A percentile compares a stretch with the other conserved stretches of the same genome.
These are phyloP conservation scores for Sebastes hopkinsi DNA, from an alignment of 2,797 vertebrate genomes.

Conservation along the genomic window DNA sequence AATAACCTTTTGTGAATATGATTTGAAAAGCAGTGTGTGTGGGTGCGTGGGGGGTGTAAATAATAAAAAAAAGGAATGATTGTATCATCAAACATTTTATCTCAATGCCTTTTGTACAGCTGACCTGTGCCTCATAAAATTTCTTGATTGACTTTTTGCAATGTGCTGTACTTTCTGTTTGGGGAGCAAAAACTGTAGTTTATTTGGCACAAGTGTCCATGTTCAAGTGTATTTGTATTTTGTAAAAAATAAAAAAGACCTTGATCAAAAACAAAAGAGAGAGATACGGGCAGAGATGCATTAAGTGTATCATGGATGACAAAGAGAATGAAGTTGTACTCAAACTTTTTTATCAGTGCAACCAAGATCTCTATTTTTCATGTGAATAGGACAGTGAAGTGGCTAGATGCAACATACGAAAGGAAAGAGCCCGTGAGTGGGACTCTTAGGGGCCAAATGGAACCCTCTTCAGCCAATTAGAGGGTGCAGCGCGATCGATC, in stretches of 20 bases:
- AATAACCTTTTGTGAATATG: slow-evolving; percentile 77
- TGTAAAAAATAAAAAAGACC: background rate
- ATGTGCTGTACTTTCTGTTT: background rate
- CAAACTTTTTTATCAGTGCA: slow-evolving; percentile 36
- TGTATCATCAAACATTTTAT: slow-evolving; percentile 58
- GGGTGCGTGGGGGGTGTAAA: slow-evolving; percentile 18
- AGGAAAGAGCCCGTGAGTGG: slow-evolving; percentile 59
- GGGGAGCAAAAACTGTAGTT: background rate
- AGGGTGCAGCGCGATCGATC: slow-evolving; percentile 65
- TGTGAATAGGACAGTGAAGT: slow-evolving; percentile 65
- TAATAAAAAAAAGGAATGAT: slow-evolving; percentile 42
- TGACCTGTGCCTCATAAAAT: slow-evolving; percentile 29
- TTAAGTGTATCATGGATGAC: background rate
- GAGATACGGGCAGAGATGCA: background rate
- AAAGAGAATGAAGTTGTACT: slow-evolving; percentile 26
- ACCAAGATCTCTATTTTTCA: slow-evolving; percentile 57
- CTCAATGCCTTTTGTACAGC: slow-evolving; percentile 22
- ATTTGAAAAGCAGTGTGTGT: slow-evolving; percentile 54
- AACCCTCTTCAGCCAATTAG: slow-evolving; percentile 71
- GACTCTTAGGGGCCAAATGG: slow-evolving; percentile 68
- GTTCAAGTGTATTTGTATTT: background rate
- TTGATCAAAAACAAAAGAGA: background rate
- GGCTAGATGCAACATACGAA: slow-evolving; percentile 59
- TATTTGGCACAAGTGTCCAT: background rate
- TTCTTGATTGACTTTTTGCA: slow-evolving; percentile 33